A percentile compares a stretch with the other conserved stretches of the same genome.
These are phyloP conservation scores for Synanthedon tipuliformis DNA, from an alignment of 2,888 invertebrate species.

Conservation along the genomic window DNA sequence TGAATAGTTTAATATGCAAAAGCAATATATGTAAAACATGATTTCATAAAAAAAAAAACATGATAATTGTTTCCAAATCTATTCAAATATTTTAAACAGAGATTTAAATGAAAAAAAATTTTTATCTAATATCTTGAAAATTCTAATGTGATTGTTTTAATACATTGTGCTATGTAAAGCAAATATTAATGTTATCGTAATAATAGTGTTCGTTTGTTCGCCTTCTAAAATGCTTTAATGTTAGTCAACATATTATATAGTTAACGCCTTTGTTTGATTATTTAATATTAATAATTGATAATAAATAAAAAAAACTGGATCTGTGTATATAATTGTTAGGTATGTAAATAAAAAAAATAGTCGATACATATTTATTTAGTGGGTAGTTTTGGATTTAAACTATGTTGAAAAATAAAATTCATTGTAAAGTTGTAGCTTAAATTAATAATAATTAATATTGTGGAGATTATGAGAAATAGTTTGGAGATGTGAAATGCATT, in stretches of 20 bases:
- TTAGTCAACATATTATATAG: slow-evolving; percentile 40
- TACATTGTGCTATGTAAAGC: slow-evolving; percentile 3
- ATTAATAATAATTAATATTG: too few relatives aligned
- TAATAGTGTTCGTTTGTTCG: slow-evolving; percentile 57
- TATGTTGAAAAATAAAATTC: not conserved
- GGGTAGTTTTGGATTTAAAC: slow-evolving; percentile 16
- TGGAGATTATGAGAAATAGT: too few relatives aligned
- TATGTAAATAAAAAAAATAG: slow-evolving; percentile 54
- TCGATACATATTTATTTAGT: slow-evolving; percentile 45
- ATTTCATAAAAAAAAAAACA: too few relatives aligned
- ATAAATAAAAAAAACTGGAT: slow-evolving; percentile 32
- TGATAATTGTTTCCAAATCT: too few relatives aligned
- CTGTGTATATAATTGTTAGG: slow-evolving; percentile 64
- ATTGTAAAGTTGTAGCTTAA: not conserved
- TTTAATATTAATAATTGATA: slow-evolving; percentile 9
- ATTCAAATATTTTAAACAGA: too few relatives aligned
- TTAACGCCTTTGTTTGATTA: slow-evolving; percentile 31
- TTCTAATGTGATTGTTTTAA: slow-evolving; percentile 1
- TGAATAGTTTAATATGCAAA: too few relatives aligned
- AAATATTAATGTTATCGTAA: slow-evolving; percentile 3
- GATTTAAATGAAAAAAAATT: too few relatives aligned
- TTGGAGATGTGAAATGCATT: too few relatives aligned
- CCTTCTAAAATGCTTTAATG: slow-evolving; percentile 66
- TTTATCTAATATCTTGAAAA: slow-evolving; percentile 2
- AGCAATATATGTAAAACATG: too few relatives aligned